Evolutionary conservation across 2,888 invertebrate species (phyloP), one percentile per base, ranked within the genome.

Genomic region (Stenichneumon culpator): DNA sequence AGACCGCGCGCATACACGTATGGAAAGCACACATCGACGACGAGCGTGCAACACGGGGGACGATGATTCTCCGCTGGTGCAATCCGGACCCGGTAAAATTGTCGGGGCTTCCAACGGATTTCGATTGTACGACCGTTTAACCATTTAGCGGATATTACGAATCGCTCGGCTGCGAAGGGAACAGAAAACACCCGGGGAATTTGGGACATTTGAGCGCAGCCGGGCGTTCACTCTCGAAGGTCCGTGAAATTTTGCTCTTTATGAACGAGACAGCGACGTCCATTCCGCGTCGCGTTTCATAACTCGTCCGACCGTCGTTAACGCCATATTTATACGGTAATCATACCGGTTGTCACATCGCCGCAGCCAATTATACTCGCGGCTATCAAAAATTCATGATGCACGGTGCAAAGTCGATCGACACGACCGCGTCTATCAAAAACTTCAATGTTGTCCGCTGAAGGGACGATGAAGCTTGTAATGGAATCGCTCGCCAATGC

Each of bases 131-230:
- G 73, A 50, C 50, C 47, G 54, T 81, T 81, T 74, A 81, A 81
- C 74, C 68, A 22, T 81, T 81, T 60, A 68, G 19, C 68, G 80
- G 73, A 74, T 74, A 81, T 73, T 70, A 39, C 79, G 60, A 79
- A 73, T 73, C 65, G 39, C 11, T 63, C 54, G 65, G 52, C 19
- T 54, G 54, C 6, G 63, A 50, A n/a, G 60, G 50, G 39, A 28
- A 36, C 22, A 36, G 16, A 36, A n/a, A n/a, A 63, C 28, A 28
- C 36, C 28, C 63, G 16, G 36, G 63, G 32, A 36, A 28, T 63
- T 63, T 63, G 7, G 57, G 57, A 57, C 57, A 22, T 22, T 57
- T 11, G 57, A 4, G 22, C 57, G 57, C 25, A 4, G 22, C 4
- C 22, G 25, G 16, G 14, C 54, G 54, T 54, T 22, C 22, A 7